Evolutionary conservation across 2,888 invertebrate genomes (phyloP).

Genomic region (Bruchidius siliquastri): DNA sequence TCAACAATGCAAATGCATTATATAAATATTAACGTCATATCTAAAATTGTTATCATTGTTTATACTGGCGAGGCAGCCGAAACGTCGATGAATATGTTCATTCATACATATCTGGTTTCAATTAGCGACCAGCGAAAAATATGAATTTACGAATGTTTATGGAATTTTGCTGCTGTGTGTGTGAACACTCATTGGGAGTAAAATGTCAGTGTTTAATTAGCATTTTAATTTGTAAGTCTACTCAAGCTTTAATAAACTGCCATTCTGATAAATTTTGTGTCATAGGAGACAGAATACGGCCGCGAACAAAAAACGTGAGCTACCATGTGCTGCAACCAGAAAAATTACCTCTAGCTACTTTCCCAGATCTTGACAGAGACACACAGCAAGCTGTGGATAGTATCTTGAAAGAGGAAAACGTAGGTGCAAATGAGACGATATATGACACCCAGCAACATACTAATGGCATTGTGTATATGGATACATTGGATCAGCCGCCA

Average conservation of each 20-base stretch:
- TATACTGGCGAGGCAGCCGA: too few relatives aligned
- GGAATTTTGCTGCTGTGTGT: too few relatives aligned
- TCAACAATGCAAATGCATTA: too few relatives aligned
- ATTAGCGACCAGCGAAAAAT: too few relatives aligned
- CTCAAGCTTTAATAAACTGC: neutral
- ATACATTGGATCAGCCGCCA: constrained; percentile 26
- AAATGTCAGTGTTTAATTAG: too few relatives aligned
- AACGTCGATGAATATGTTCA: too few relatives aligned
- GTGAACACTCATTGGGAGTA: too few relatives aligned
- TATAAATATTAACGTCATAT: too few relatives aligned
- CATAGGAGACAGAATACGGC: constrained; percentile 50
- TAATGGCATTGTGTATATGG: constrained; percentile 34
- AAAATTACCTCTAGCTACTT: constrained; percentile 52
- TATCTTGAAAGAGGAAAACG: constrained; percentile 28
- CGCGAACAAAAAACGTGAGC: constrained; percentile 63
- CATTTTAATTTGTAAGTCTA: too few relatives aligned
- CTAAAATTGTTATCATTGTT: too few relatives aligned
- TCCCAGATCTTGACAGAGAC: constrained; percentile 40
- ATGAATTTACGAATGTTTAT: too few relatives aligned
- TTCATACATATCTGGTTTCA: too few relatives aligned
- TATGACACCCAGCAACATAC: constrained; percentile 12
- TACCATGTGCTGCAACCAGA: constrained; percentile 54
- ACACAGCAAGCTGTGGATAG: constrained; percentile 39
- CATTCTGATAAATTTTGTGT: neutral
- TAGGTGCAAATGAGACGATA: neutral